Evolutionary conservation across 2,888 invertebrate genomes (phyloP), one percentile per base, ranked within the genome.

Genomic region (Lasioglossum figueresi): DNA sequence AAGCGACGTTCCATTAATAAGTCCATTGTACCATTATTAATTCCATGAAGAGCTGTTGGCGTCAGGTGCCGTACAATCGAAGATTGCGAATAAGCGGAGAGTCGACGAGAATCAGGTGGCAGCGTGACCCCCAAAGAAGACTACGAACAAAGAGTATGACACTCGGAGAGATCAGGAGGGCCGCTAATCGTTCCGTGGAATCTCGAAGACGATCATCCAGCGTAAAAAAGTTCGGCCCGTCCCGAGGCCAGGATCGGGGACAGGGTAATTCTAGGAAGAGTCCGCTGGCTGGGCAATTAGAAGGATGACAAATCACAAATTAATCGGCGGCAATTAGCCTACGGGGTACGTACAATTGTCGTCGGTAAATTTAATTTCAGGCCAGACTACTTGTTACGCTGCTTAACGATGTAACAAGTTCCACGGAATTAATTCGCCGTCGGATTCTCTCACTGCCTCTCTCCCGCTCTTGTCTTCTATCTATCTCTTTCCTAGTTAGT

Each of bases 351-450:
- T 79, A 86, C 78, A 80, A 85, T 85, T 76, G 86, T 86, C 81
- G 80, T 71, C 76, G 80, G 72, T 83, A 80, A 87, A 86, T 87
- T 87, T 72, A 83, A 87, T 86, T 83, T 86, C 77, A 83, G 78
- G 23, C 81, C 83, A 86, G 88, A 86, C 86, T 84, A 86, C 90
- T 88, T 79, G 88, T 90, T 89, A 88, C 84, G 82, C 83, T 90
- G 83, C 86, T 87, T 84, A 86, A 89, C 88, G 90, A 86, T 90
- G 83, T 90, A 89, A 89, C 90, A 87, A 89, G 90, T 89, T 89
- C 87, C 86, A 83, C 74, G 86, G 90, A 89, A 90, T 90, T 88
- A 89, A 89, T 89, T 86, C 80, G 86, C 73, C 82, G 81, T 83
- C 84, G 79, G 74, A 66, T 77, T 68, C 88, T 84, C 82, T 73